phyloP scores from a whole-genome alignment of 1,140 invertebrate species.

The Dreissena polymorpha region DNA sequence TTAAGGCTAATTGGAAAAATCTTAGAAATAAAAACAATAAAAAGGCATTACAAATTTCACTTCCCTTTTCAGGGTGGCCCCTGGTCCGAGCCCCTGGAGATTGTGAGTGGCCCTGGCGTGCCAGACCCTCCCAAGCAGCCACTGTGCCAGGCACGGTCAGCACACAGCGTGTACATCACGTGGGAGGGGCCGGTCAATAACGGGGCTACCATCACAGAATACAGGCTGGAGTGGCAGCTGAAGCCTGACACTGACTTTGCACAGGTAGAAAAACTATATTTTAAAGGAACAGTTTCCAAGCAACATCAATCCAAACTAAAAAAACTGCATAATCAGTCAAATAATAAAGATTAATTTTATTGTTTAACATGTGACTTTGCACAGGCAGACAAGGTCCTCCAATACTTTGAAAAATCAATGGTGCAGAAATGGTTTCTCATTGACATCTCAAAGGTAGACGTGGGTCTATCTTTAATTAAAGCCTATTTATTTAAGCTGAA shows the following conservation, averaged over 20 bases:
- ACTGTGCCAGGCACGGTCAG: constrained; percentile 82
- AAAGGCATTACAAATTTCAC: no score
- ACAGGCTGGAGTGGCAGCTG: constrained; percentile 87
- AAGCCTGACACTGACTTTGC: constrained; percentile 76
- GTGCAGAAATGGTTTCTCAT: no score
- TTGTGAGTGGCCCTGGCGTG: constrained; percentile 89
- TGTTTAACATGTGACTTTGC: not conserved
- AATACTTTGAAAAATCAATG: no score
- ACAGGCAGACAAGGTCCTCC: no score
- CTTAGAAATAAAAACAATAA: no score
- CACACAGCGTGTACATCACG: constrained; percentile 85
- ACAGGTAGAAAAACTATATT: constrained; percentile 63
- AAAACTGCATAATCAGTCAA: not conserved
- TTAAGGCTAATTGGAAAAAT: no score
- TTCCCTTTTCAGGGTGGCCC: constrained; percentile 82
- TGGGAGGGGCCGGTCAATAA: constrained; percentile 90
- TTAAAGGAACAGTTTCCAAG: not conserved
- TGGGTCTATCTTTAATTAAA: no score
- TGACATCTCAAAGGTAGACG: constrained; percentile 71
- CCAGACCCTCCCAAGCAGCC: constrained; percentile 87
- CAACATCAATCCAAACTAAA: not conserved
- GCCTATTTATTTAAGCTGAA: no score
- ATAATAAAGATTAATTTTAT: not conserved
- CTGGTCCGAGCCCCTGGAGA: constrained; percentile 88
- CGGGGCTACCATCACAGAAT: constrained; percentile 89